Evolutionary conservation across 2,797 vertebrate species (phyloP).

Genomic region (Enteromius argenteus): DNA sequence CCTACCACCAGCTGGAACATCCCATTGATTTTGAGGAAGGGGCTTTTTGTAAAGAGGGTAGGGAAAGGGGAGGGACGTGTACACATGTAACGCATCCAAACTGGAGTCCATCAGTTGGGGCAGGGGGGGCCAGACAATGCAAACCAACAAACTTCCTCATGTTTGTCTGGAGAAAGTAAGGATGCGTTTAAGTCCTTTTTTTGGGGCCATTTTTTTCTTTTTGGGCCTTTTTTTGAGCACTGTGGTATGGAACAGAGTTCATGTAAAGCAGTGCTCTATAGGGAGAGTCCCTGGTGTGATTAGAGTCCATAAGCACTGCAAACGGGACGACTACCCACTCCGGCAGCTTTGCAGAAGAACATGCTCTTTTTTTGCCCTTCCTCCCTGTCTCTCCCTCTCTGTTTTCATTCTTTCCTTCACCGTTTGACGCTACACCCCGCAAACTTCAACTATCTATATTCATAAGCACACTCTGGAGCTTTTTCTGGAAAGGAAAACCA

Average conservation of each 20-base stretch:
- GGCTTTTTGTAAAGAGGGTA: conserved; percentile 71
- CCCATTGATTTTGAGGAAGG: conserved; percentile 64
- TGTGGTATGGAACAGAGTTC: conserved; percentile 75
- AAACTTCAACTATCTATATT: conserved; percentile 63
- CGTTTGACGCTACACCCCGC: conserved; percentile 56
- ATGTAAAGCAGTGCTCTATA: conserved; percentile 87
- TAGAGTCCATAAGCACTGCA: conserved; percentile 89
- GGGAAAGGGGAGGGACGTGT: conserved; percentile 44
- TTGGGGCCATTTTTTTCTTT: neutral
- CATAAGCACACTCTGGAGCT: conserved; percentile 80
- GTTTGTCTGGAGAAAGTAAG: conserved; percentile 39
- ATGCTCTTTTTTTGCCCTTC: conserved; percentile 56
- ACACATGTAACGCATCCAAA: conserved; percentile 78
- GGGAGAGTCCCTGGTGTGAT: conserved; percentile 88
- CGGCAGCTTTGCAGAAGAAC: conserved; percentile 84
- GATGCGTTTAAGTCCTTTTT: conserved; percentile 52
- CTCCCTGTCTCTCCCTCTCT: conserved; percentile 58
- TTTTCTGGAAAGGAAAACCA: conserved; percentile 84
- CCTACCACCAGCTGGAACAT: conserved; percentile 86
- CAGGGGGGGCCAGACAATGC: conserved; percentile 78
- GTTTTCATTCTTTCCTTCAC: conserved; percentile 51
- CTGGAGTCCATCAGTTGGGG: conserved; percentile 82
- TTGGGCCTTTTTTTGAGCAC: conserved; percentile 45
- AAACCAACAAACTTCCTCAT: conserved; percentile 58
- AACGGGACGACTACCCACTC: conserved; percentile 78